Conservation (phyloP, 2,888 invertebrate genomes). For the Orthosia incerta region DNA sequence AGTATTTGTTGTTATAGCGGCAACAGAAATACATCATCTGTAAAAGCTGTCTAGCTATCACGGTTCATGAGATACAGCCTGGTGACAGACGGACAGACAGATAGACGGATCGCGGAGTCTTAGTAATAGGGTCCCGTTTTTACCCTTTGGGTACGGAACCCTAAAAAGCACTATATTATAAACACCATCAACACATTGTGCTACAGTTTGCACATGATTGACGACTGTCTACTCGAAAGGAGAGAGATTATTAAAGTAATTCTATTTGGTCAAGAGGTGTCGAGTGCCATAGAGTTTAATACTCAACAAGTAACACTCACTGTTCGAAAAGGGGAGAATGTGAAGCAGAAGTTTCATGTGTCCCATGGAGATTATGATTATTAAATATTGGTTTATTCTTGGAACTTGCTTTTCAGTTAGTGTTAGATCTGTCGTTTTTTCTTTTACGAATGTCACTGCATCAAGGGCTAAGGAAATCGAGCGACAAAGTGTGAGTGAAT, state of each 20-base stretch:
- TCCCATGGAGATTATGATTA: constrained; percentile 56
- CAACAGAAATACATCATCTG: too few species aligned
- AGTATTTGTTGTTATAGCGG: too few species aligned
- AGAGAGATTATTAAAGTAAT: constrained; percentile 70
- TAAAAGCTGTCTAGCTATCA: too few species aligned
- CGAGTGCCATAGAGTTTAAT: constrained; percentile 46
- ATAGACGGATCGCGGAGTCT: too few species aligned
- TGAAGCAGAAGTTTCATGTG: not conserved
- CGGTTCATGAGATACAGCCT: too few species aligned
- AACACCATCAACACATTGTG: not conserved
- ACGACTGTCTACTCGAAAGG: constrained; percentile 43
- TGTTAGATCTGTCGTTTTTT: not conserved
- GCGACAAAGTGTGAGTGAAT: not conserved
- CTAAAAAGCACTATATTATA: not conserved
- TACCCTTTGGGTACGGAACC: too few species aligned
- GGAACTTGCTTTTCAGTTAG: not conserved
- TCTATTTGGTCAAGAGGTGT: constrained; percentile 66
- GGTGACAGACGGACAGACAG: too few species aligned
- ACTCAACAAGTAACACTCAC: constrained; percentile 27
- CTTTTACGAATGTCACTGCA: too few species aligned
- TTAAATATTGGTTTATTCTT: constrained; percentile 13
- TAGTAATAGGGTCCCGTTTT: too few species aligned
- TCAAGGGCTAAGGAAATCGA: not conserved
- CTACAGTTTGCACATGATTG: constrained; percentile 33
- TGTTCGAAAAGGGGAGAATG: constrained; percentile 10